phyloP scores from a whole-genome alignment of 2,888 invertebrate genomes.

The Syrphus vitripennis region DNA sequence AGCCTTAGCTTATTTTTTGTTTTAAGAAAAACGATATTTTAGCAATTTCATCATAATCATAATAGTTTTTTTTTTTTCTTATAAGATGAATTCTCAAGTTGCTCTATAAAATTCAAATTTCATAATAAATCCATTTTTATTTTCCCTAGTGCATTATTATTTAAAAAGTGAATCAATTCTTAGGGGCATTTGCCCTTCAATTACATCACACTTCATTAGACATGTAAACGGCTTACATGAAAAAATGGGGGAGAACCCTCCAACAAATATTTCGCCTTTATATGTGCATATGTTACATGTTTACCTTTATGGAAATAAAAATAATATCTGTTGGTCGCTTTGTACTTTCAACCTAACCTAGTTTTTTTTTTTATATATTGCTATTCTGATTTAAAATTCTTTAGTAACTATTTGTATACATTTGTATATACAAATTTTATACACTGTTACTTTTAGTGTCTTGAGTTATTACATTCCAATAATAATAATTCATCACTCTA shows the following conservation, averaged over 20 bases:
- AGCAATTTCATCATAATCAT: too few species aligned
- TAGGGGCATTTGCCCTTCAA: slow-evolving; percentile 21
- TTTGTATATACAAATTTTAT: too few species aligned
- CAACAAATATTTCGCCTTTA: neutral
- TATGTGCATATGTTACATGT: neutral
- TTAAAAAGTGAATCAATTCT: neutral
- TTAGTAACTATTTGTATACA: too few species aligned
- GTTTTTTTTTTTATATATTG: neutral
- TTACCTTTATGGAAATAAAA: neutral
- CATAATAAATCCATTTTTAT: neutral
- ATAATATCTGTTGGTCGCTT: neutral
- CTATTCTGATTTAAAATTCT: neutral
- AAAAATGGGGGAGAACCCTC: slow-evolving; percentile 13
- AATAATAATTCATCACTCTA: too few species aligned
- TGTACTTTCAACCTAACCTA: neutral
- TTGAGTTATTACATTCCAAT: neutral
- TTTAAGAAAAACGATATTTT: too few species aligned
- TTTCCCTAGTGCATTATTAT: neutral
- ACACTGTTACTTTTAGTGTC: neutral
- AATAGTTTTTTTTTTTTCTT: too few species aligned
- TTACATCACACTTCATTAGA: slow-evolving; percentile 3
- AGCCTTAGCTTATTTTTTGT: too few species aligned
- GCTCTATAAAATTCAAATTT: too few species aligned
- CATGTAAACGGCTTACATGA: neutral
- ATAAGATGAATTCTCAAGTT: too few species aligned